These are phyloP conservation scores for Myathropa florea DNA, from an alignment of 2,888 invertebrate genomes.

Conservation along the genomic window DNA sequence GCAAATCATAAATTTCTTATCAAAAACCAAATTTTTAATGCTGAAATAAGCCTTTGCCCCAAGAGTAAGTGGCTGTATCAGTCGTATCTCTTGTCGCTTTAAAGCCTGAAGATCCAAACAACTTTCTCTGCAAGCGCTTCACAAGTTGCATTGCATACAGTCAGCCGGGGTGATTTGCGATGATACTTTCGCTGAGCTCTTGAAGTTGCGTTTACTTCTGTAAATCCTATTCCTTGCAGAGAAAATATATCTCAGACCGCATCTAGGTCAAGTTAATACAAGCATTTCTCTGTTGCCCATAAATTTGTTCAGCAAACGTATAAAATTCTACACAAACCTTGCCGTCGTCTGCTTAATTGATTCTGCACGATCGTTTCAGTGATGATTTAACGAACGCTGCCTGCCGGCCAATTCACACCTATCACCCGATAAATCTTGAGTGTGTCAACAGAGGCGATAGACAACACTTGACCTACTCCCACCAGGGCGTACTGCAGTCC, in stretches of 20 bases:
- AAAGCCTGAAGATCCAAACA: no score
- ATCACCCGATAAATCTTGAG: neutral
- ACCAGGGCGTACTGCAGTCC: neutral
- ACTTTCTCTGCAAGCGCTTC: no score
- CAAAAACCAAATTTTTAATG: no score
- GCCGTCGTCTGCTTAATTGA: neutral
- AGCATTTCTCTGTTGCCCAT: neutral
- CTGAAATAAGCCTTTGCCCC: no score
- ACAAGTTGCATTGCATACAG: no score
- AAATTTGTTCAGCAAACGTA: slow-evolving; percentile 22
- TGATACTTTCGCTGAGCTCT: neutral
- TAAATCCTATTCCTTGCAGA: neutral
- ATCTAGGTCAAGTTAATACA: neutral
- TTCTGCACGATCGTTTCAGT: slow-evolving; percentile 8
- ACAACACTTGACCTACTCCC: neutral
- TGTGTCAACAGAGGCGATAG: neutral
- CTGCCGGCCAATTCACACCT: neutral
- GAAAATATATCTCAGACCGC: neutral
- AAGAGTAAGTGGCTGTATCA: no score
- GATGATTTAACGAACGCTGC: neutral
- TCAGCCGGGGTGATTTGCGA: no score
- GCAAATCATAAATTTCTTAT: no score
- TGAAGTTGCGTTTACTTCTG: neutral
- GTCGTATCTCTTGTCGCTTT: no score
- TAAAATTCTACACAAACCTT: neutral